Percentiles rank a stretch among this genome's conserved stretches.
phyloP scores from a whole-genome alignment of 2,797 vertebrate genomes.

The Gadopsis bispinosus region DNA sequence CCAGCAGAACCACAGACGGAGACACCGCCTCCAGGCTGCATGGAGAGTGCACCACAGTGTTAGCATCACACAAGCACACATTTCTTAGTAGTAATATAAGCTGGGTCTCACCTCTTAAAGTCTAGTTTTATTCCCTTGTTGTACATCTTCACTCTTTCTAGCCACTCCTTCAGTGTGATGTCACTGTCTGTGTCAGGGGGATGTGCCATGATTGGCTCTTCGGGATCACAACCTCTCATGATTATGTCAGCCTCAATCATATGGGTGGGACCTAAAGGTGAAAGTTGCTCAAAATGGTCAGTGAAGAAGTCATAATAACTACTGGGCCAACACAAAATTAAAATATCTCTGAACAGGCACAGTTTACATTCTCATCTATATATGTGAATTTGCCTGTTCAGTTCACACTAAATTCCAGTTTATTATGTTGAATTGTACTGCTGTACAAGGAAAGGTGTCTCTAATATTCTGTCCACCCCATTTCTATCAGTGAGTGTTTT shows the following conservation, averaged over 20 bases:
- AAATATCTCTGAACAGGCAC: neutral
- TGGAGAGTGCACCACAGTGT: neutral
- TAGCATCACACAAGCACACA: neutral
- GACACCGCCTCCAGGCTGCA: slow-evolving; percentile 85
- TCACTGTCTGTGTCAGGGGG: slow-evolving; percentile 92
- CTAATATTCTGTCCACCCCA: too few species aligned
- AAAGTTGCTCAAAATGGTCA: neutral
- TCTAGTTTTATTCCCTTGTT: slow-evolving; percentile 94
- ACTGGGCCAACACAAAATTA: neutral
- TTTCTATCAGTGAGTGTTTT: too few species aligned
- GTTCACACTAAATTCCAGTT: neutral
- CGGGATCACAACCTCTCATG: slow-evolving; percentile 79
- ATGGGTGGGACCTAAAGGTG: slow-evolving; percentile 83
- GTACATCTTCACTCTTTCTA: slow-evolving; percentile 79
- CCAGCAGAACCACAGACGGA: slow-evolving; percentile 86
- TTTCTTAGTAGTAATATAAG: too few species aligned
- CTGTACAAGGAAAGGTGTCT: too few species aligned
- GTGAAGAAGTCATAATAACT: neutral
- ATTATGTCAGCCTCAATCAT: slow-evolving; percentile 95
- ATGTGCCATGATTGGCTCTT: slow-evolving; percentile 93
- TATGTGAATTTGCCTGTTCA: neutral
- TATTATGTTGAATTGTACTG: neutral
- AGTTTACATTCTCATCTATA: neutral
- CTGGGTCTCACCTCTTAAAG: slow-evolving; percentile 90
- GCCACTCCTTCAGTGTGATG: slow-evolving; percentile 90